phyloP scores from a whole-genome alignment of 2,888 invertebrate species.

The Dicyrtoma fusca region DNA sequence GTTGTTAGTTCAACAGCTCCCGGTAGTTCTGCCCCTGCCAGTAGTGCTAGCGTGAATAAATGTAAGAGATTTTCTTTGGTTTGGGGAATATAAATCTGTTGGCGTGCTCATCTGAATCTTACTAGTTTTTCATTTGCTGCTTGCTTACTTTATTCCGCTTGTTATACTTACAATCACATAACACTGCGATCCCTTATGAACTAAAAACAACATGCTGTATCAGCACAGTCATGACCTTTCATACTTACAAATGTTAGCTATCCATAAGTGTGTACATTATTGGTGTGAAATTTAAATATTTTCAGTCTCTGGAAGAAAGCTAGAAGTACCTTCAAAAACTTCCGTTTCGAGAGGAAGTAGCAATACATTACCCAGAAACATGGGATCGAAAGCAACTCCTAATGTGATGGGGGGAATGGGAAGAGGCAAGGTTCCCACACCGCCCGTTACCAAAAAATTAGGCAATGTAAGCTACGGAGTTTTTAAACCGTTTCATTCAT shows the following conservation, averaged over 20 bases:
- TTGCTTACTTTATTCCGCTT: too few species aligned
- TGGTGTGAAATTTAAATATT: not conserved
- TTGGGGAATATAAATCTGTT: too few species aligned
- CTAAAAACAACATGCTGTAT: not conserved
- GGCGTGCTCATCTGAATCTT: too few species aligned
- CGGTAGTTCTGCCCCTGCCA: slow-evolving; percentile 6
- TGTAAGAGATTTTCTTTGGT: slow-evolving; percentile 2
- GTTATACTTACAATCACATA: too few species aligned
- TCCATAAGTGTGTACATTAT: too few species aligned
- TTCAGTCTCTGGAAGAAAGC: slow-evolving; percentile 77
- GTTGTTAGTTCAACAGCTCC: slow-evolving; percentile 9
- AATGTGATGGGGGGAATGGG: not conserved
- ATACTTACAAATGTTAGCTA: too few species aligned
- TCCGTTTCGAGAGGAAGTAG: slow-evolving; percentile 72
- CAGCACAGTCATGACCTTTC: not conserved
- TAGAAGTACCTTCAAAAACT: slow-evolving; percentile 50
- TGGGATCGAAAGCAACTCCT: slow-evolving; percentile 65
- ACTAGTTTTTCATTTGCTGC: too few species aligned
- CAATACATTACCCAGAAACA: slow-evolving; percentile 81
- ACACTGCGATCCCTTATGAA: not conserved
- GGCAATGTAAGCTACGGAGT: slow-evolving; percentile 24
- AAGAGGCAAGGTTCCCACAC: slow-evolving; percentile 48
- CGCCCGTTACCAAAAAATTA: slow-evolving; percentile 49
- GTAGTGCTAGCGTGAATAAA: slow-evolving; percentile 3
- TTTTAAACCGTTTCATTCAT: too few species aligned